Evolutionary conservation across 2,888 invertebrate species (phyloP).

Genomic region (Saturnia japonica): DNA sequence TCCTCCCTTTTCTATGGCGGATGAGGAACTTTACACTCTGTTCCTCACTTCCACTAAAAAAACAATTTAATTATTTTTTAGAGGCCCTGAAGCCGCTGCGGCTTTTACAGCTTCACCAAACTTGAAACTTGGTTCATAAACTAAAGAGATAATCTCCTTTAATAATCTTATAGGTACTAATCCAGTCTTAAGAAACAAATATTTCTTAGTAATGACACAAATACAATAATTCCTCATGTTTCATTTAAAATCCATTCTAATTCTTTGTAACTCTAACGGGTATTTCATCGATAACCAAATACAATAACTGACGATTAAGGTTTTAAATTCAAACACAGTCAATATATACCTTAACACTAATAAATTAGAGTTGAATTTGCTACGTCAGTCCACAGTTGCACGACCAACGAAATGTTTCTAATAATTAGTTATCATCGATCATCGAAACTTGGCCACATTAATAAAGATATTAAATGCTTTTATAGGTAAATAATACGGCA

Average conservation of each 20-base stretch:
- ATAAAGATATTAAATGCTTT: constrained; percentile 77
- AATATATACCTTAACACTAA: constrained; percentile 21
- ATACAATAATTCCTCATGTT: background rate
- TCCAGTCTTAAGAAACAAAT: background rate
- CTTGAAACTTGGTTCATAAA: too few species aligned
- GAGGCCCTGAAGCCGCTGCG: too few species aligned
- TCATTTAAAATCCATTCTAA: constrained; percentile 31
- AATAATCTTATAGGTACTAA: background rate
- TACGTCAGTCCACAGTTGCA: constrained; percentile 45
- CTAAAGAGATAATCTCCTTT: background rate
- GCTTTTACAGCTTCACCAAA: too few species aligned
- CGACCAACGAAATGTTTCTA: constrained; percentile 75
- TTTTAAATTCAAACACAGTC: constrained; percentile 43
- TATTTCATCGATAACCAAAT: constrained; percentile 69
- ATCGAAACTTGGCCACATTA: constrained; percentile 72
- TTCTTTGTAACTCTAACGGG: constrained; percentile 39
- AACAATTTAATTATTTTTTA: too few species aligned
- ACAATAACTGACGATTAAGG: constrained; percentile 76
- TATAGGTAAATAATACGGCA: constrained; percentile 22
- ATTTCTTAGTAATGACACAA: constrained; percentile 4
- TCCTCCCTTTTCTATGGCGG: too few species aligned
- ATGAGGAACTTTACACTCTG: too few species aligned
- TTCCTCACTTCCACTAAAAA: too few species aligned
- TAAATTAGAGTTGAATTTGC: constrained; percentile 17
- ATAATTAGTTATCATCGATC: constrained; percentile 80